Base-by-base conservation (phyloP, 2,113 vertebrate species). In the Cariama cristata region DNA sequence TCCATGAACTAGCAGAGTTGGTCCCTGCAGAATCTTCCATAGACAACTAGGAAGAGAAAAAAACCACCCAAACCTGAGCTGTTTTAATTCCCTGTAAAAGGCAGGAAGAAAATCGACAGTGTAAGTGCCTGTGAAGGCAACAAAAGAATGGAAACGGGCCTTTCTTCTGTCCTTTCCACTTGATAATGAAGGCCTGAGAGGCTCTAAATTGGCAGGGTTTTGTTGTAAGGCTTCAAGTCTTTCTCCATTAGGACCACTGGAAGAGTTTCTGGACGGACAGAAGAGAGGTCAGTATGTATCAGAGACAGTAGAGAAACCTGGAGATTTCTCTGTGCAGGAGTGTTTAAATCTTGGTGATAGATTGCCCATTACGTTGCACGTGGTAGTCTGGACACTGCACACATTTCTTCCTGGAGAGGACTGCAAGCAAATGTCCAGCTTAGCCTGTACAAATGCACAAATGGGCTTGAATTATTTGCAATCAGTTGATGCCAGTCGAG, bases 341-440 rank as follows among this genome's bases (percentile, higher is more conserved):
- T n/a, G 32, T 62, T 74, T 45, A 30, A 50, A 27, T 38, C 74
- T 26, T 2, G 0, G 55, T 19, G 28, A 56, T 12, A 30, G 30
- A 44, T 38, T 7, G 42, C 19, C n/a, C n/a, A 0, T 19, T 11
- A 6, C 10, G 1, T 53, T 42, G 35, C 4, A 1, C 21, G 1
- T 16, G 12, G 35, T 20, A 10, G 60, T 22, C 59, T 60, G 82
- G 38, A 33, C 33, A 9, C 59, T 10, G 67, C 44, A 35, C 24
- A 18, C 7, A 2, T 40, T 47, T 55, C 47, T 86, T 55, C 53
- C 55, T 23, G 47, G n/a, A 30, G 47, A n/a, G 40, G 21, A 50
- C 53, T 22, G 47, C 30, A 32, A 53, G 26, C 26, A 8, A 26
- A 47, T 13, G 62, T 55, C 68, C 63, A 11, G 62, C 55, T 47